Evolutionary conservation across 2,113 vertebrate genomes (phyloP).

Genomic region (Arothron firmamentum): DNA sequence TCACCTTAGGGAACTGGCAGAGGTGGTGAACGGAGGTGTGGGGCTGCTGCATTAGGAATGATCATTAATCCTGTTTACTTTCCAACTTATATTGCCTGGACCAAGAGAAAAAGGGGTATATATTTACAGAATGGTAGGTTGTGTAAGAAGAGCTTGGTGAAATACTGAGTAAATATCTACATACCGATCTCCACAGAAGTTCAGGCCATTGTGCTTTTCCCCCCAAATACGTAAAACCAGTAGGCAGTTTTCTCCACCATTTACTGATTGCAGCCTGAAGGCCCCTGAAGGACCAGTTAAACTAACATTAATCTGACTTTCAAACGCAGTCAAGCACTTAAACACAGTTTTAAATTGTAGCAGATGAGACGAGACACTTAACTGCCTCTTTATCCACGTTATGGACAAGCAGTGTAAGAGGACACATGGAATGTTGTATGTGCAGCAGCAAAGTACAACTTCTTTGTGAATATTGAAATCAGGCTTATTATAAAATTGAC

Average conservation of each 20-base stretch:
- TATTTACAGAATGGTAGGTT: neutral
- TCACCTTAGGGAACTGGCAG: conserved; percentile 63
- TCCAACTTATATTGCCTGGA: conserved; percentile 48
- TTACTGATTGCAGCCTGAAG: conserved; percentile 23
- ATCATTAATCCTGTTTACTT: conserved; percentile 67
- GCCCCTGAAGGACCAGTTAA: conserved; percentile 46
- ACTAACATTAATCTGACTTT: conserved; percentile 61
- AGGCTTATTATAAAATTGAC: neutral
- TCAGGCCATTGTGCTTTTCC: neutral
- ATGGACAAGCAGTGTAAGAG: neutral
- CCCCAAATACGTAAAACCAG: conserved; percentile 43
- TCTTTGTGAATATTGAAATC: neutral
- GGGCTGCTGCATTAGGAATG: conserved; percentile 56
- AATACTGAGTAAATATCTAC: too few species aligned
- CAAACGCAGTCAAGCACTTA: conserved; percentile 53
- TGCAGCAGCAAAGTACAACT: conserved; percentile 16
- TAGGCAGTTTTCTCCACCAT: conserved; percentile 34
- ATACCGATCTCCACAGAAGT: too few species aligned
- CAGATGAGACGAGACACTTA: conserved; percentile 46
- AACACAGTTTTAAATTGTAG: conserved; percentile 43
- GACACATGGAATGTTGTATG: neutral
- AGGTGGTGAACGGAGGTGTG: too few species aligned
- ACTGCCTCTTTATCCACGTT: neutral
- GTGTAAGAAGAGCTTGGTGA: conserved; percentile 14
- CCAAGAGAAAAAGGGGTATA: conserved; percentile 15